Evolutionary conservation across 2,888 invertebrate species (phyloP), one percentile per base, ranked within the genome.

Genomic region (Nipponacmea schrenckii): DNA sequence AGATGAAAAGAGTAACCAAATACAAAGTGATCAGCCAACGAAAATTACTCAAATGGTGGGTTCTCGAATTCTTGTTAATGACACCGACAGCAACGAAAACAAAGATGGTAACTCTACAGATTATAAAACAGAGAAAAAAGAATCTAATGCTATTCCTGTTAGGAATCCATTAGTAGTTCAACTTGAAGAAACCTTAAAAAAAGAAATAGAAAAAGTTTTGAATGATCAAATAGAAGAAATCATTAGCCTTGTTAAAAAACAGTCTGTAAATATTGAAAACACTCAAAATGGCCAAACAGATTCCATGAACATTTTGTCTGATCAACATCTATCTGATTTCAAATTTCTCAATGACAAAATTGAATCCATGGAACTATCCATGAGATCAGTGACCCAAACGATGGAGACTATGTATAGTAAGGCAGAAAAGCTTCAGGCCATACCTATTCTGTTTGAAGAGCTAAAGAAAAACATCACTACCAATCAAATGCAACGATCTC

Each of bases 401-500:
- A 63, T 75, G 17, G 70, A 75, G 62, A 72, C 71, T 14, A 68
- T 68, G 10, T 71, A 62, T 45, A 31, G 26, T 39, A 70, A 70
- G 45, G 15, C 69, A 10, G 77, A 74, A 24, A 65, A 62, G 20
- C 27, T 73, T 10, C 69, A 69, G 15, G 56, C 69, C 26, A 50
- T 77, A 48, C 69, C 74, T 24, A 62, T 39, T 2, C 62, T 65
- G 12, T 74, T 78, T 27, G 50, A 67, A 26, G 78, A 78, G 64
- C 64, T 78, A 15, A 75, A 72, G 69, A 73, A 72, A 48, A 78
- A 78, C 67, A 63, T 76, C 46, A 73, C 67, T 2, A 15, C 64
- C 12, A 46, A 48, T 7, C 17, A 67, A 3, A n/a, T 46, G 24
- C 8, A 20, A 5, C 8, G 24, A 14, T 12, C 56, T 8, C 20